Evolutionary conservation across 1,140 invertebrate genomes (phyloP).

Genomic region (Anoplolepis gracilipes): DNA sequence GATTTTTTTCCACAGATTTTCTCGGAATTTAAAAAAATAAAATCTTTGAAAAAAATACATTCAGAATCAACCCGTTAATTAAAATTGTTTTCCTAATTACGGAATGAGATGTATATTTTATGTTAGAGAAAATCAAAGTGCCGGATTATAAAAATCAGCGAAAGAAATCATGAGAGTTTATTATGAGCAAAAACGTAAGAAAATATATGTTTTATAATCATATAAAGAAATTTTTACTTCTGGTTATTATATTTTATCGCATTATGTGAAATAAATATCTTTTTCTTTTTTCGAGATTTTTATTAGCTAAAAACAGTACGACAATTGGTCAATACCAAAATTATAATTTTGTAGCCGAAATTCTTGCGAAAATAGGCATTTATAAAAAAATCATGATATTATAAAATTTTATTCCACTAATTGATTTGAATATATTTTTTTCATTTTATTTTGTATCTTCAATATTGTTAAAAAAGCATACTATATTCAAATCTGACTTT

Average conservation of each 20-base stretch:
- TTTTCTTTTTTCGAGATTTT: not conserved
- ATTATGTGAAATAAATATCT: not conserved
- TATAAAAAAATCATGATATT: not conserved
- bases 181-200: not conserved
- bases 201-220: not conserved
- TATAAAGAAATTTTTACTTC: not conserved
- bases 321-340: constrained; percentile 7
- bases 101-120: no score
- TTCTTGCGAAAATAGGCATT: constrained; percentile 1
- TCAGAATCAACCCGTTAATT: not conserved
- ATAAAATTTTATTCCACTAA: constrained; percentile 5
- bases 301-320: not conserved
- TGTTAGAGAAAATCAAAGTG: no score
- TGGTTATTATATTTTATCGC: not conserved
- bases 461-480: not conserved
- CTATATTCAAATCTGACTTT: no score
- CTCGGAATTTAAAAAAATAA: not conserved
- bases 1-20: not conserved
- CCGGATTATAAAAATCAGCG: not conserved
- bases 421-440: not conserved
- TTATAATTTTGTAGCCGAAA: not conserved
- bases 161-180: not conserved
- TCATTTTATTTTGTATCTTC: not conserved
- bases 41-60: not conserved
- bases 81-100: not conserved